These are phyloP conservation scores for Archips xylosteana DNA, from an alignment of 2,888 invertebrate genomes.

Conservation along the genomic window DNA sequence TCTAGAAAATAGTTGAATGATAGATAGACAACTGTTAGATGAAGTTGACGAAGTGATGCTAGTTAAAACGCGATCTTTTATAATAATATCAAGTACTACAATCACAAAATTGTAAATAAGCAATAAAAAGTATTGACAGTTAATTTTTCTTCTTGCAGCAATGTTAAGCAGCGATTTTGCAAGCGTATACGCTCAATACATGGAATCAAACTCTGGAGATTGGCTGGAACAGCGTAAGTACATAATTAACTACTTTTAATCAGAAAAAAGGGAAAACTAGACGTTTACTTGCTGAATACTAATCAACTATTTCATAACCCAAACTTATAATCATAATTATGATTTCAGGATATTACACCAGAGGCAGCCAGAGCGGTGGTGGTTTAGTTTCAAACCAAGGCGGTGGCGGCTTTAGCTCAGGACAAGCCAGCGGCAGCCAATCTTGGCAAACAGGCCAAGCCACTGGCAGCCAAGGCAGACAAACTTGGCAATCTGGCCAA, in stretches of 20 bases:
- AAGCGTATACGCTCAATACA: conserved; percentile 55
- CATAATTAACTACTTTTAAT: neutral
- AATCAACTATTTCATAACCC: neutral
- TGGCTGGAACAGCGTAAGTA: conserved; percentile 57
- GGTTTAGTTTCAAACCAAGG: conserved; percentile 38
- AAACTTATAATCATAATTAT: neutral
- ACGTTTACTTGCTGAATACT: neutral
- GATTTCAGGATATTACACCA: conserved; percentile 50
- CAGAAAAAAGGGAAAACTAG: too few relatives aligned
- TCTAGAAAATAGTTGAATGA: neutral
- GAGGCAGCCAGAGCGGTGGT: conserved; percentile 37
- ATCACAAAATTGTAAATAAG: too few relatives aligned
- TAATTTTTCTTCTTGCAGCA: conserved; percentile 56
- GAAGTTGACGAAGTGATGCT: too few relatives aligned
- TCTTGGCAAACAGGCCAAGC: conserved; percentile 30
- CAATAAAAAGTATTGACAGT: too few relatives aligned
- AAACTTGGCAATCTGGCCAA: conserved; percentile 44
- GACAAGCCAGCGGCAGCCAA: conserved; percentile 43
- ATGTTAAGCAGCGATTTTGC: conserved; percentile 63
- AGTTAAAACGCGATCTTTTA: neutral
- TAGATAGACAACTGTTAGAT: neutral
- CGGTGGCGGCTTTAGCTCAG: conserved; percentile 17
- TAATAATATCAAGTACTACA: too few relatives aligned
- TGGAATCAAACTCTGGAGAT: conserved; percentile 27
- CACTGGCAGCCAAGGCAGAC: conserved; percentile 46